Percentiles rank a stretch among this genome's conserved stretches.
Conservation (phyloP, 2,888 invertebrate species). For the Ormia ochracea region DNA sequence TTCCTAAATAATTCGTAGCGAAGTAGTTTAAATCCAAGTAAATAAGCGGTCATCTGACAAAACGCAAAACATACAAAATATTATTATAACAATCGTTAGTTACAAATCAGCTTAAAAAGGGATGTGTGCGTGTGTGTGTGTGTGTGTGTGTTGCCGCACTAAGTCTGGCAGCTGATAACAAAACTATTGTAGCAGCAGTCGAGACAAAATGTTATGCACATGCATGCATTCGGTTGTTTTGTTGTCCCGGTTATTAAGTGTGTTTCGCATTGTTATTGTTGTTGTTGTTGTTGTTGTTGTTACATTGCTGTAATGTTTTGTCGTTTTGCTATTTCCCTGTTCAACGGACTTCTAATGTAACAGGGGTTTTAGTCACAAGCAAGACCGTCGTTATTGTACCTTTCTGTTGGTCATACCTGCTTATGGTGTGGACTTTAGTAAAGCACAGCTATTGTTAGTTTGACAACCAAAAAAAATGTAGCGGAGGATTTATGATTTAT, state of each 20-base stretch:
- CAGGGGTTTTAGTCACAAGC: constrained; percentile 12
- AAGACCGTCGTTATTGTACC: background rate
- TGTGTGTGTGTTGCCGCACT: background rate
- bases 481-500: constrained; percentile 55
- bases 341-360: background rate
- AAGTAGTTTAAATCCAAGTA: background rate
- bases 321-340: background rate
- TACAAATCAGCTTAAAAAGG: constrained; percentile 36
- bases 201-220: constrained; percentile 39
- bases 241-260: constrained; percentile 1
- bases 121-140: too few relatives aligned
- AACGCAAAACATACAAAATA: constrained; percentile 8
- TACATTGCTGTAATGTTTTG: too few relatives aligned
- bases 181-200: background rate
- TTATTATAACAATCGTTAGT: constrained; percentile 15
- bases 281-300: too few relatives aligned
- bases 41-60: constrained; percentile 11
- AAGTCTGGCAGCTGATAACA: background rate
- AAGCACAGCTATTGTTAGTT: constrained; percentile 30
- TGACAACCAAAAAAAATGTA: constrained; percentile 28
- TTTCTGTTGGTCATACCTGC: constrained; percentile 10
- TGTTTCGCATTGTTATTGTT: background rate
- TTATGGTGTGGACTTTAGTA: constrained; percentile 26
- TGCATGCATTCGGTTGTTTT: constrained; percentile 17
- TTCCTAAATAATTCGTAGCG: background rate